phyloP scores from a whole-genome alignment of 2,113 vertebrate genomes.

The Pterophyllum scalare region DNA sequence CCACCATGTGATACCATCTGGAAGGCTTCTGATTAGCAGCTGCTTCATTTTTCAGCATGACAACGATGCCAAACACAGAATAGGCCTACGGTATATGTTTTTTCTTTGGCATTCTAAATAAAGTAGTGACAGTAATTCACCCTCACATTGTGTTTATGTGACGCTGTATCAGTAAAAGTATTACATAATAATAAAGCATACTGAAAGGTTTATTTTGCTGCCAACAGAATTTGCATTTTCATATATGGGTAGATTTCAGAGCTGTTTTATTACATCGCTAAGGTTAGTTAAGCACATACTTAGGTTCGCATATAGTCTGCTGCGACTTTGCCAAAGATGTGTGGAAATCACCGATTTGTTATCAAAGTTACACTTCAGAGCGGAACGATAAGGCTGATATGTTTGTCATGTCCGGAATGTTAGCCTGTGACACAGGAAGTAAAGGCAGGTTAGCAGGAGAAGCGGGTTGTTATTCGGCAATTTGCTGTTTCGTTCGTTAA shows the following conservation, averaged over 20 bases:
- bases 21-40: background rate
- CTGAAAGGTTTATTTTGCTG: background rate
- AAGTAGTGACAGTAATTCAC: background rate
- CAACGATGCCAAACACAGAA: no score
- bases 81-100: background rate
- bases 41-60: background rate
- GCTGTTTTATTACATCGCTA: background rate
- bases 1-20: background rate
- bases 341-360: background rate
- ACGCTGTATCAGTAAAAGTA: background rate
- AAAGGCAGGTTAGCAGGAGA: conserved; percentile 22
- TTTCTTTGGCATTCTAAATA: background rate
- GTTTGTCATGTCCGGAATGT: conserved; percentile 7
- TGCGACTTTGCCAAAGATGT: background rate
- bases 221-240: background rate
- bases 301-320: background rate
- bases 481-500: conserved; percentile 8
- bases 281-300: background rate
- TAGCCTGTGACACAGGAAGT: conserved; percentile 72
- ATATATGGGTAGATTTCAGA: background rate
- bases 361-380: background rate
- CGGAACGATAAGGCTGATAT: conserved; percentile 38
- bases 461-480: conserved; percentile 19
- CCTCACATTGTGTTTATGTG: background rate
- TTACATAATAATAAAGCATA: background rate